Evolutionary conservation across 1,140 invertebrate genomes (phyloP), one percentile per base, ranked within the genome.

Genomic region (Neodiprion fabricii): DNA sequence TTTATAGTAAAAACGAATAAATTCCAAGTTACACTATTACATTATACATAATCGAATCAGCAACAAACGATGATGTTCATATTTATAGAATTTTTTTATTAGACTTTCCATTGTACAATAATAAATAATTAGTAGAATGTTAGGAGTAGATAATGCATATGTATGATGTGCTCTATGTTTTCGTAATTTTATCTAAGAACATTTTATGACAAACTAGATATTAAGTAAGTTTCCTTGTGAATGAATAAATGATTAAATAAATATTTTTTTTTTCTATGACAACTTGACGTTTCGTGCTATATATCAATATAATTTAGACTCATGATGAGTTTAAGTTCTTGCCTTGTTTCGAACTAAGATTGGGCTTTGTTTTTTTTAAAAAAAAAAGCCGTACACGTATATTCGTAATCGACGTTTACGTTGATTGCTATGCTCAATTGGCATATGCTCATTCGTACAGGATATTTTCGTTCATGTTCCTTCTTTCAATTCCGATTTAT

Each of bases 61-160:
- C 48, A 73, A 77, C 67, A 72, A 67, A 67, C n/a, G 47, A 67
- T 14, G 40, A 70, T 75, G 72, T 78, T 76, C 49, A 72, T 85
- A 83, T 77, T 87, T 81, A 77, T 77, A 84, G 82, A 80, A 86
- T 79, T 69, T 83, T 87, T 86, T 88, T 86, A 86, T 87, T 88
- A 83, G 77, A 80, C 74, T 82, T 83, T 86, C 80, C 82, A 86
- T 87, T 81, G 80, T 88, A 88, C 86, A 87, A 84, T 86, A 86
- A 85, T 86, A 86, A 86, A 86, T 86, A 86, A 85, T 88, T 85
- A 86, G 82, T 86, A 83, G 78, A 80, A 79, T 77, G 82, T 84
- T 82, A 84, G 80, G 53, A 72, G 72, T 75, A 76, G 72, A 75
- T 74, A 71, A 74, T 71, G 48, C 70, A 50, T 71, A 71, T 71